Conservation (phyloP, 2,888 invertebrate species). For the Thereva unica region DNA sequence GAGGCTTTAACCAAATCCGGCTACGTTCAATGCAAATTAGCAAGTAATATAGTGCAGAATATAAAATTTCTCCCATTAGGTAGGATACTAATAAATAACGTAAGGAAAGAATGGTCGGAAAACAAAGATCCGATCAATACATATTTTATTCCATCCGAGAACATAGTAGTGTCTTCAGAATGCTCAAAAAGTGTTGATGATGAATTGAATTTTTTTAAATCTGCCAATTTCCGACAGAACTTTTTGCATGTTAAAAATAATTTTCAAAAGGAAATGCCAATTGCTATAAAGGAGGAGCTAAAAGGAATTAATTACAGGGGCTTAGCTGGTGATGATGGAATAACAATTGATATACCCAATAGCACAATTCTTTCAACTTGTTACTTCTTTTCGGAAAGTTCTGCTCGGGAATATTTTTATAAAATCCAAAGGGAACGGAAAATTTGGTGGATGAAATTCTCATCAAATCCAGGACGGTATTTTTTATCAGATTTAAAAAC, state of each 20-base stretch:
- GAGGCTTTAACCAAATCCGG: constrained; percentile 41
- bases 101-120: constrained; percentile 63
- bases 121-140: constrained; percentile 44
- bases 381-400: constrained; percentile 48
- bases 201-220: constrained; percentile 49
- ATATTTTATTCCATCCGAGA: constrained; percentile 33
- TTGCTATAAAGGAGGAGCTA: constrained; percentile 46
- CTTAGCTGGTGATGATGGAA: background rate
- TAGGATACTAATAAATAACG: constrained; percentile 60
- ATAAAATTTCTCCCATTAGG: constrained; percentile 54
- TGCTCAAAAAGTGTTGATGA: background rate
- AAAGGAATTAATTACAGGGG: constrained; percentile 8
- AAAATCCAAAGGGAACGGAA: constrained; percentile 77
- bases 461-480: constrained; percentile 74
- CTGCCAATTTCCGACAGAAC: constrained; percentile 48
- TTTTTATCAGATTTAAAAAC: constrained; percentile 63
- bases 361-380: constrained; percentile 46
- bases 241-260: constrained; percentile 45
- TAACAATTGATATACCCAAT: background rate
- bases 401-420: constrained; percentile 68
- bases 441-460: constrained; percentile 85
- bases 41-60: constrained; percentile 40
- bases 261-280: constrained; percentile 48
- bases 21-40: constrained; percentile 43
- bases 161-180: background rate